Base-by-base conservation (phyloP, 2,797 vertebrate species). In the Thripadectes ignobilis region DNA sequence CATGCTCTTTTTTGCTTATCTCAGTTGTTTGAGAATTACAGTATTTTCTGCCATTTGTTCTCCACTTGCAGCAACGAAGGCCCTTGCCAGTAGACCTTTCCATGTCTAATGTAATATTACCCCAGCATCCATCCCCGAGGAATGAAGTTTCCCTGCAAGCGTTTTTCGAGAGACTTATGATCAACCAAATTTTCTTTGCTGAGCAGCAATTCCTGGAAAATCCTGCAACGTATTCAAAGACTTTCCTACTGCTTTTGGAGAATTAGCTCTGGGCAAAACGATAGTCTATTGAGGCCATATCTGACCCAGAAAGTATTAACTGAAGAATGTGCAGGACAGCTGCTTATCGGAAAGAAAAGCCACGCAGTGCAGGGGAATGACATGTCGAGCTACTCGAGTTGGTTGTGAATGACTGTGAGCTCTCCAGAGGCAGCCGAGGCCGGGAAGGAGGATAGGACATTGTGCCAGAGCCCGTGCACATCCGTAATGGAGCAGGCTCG, bases 261-360 rank as follows among this genome's bases (percentile, higher is more conserved):
- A 95, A 91, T 78, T 72, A 84, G 76, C 95, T 95, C 69, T n/a
- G 49, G 67, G 93, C 95, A 84, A 95, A 97, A 91, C 3, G 79
- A 94, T 1, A 79, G 89, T 84, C 91, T 73, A 88, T 20, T 54
- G 94, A 88, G 85, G 87, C 95, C 39, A 18, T 92, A 79, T 93
- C 92, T 95, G 89, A 92, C 93, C 96, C 84, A 97, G 91, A 95
- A 96, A 96, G 89, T 62, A 97, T 97, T 95, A 95, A 96, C 76
- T 76, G 89, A 94, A 96, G 95, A 96, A 96, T 94, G 95, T 88
- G 76, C 1, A 10, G 82, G 95, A 95, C 88, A 94, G 94, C 91
- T 95, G 94, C 91, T 89, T 88, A 96, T 93, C n/a, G 0, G 77
- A 75, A 73, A 92, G 95, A 69, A 88, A 89, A 92, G 85, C 55